phyloP scores from a whole-genome alignment of 2,797 vertebrate species.

The Cyclopterus lumpus region DNA sequence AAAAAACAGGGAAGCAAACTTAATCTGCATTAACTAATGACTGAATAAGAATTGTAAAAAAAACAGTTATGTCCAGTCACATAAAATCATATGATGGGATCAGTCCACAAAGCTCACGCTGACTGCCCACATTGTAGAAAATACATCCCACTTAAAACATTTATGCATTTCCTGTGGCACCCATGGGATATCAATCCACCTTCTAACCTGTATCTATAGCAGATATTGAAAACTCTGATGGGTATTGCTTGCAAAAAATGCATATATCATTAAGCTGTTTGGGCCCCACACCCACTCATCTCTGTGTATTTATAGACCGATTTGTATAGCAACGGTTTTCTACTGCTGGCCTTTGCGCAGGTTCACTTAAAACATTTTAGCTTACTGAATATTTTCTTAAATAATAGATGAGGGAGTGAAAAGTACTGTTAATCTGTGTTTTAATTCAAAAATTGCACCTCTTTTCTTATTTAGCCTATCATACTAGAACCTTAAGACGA shows the following conservation, averaged over 20 bases:
- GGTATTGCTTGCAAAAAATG: constrained; percentile 15
- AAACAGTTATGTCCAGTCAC: background rate
- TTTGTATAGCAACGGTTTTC: constrained; percentile 18
- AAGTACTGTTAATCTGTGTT: constrained; percentile 13
- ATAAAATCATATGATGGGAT: background rate
- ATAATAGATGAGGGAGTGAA: constrained; percentile 7
- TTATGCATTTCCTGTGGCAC: constrained; percentile 16
- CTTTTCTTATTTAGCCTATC: constrained; percentile 14
- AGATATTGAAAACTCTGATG: background rate
- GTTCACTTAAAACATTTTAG: constrained; percentile 24
- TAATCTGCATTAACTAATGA: constrained; percentile 28
- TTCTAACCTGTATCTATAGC: background rate
- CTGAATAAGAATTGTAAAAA: background rate
- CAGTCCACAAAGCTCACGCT: constrained; percentile 1
- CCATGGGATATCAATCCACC: constrained; percentile 7
- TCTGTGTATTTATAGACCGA: constrained; percentile 32
- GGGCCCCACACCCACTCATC: constrained; percentile 23
- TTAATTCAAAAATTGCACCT: constrained; percentile 27
- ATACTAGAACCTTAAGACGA: background rate
- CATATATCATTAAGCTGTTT: constrained; percentile 28
- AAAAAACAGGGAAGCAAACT: background rate
- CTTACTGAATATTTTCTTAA: constrained; percentile 3
- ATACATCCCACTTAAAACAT: constrained; percentile 11
- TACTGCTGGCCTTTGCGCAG: constrained; percentile 18
- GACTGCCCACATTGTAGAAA: constrained; percentile 22